phyloP scores from a whole-genome alignment of 2,888 invertebrate genomes.

The Sminthurinus aureus region DNA sequence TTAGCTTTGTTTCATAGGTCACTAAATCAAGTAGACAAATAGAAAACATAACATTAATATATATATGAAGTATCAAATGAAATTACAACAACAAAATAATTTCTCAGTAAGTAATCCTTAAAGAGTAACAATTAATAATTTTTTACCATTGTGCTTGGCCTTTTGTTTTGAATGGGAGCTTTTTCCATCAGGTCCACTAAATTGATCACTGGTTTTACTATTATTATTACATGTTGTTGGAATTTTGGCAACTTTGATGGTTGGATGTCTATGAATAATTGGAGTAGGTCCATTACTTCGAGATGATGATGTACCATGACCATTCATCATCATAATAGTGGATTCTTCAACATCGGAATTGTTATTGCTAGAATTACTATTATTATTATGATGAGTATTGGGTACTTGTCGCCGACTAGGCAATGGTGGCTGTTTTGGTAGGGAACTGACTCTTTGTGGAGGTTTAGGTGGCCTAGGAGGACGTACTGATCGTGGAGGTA shows the following conservation, averaged over 20 bases:
- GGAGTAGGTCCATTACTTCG: conserved; percentile 28
- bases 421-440: not conserved
- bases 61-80: not conserved
- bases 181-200: conserved; percentile 31
- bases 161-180: conserved; percentile 33
- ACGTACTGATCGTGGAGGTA: conserved; percentile 15
- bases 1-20: conserved; percentile 32
- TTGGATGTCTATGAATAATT: conserved; percentile 54
- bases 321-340: not conserved
- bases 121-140: not conserved
- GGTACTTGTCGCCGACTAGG: not conserved
- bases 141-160: conserved; percentile 46
- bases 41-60: not conserved
- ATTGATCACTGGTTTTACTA: not conserved
- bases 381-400: conserved; percentile 7
- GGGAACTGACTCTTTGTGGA: conserved; percentile 45
- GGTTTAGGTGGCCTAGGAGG: conserved; percentile 56
- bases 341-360: conserved; percentile 4
- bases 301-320: too few species aligned
- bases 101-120: not conserved
- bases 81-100: too few species aligned
- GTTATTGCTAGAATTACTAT: not conserved
- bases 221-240: conserved; percentile 45
- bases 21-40: not conserved
- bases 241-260: conserved; percentile 55